These are phyloP conservation scores for Patiria pectinifera DNA, from an alignment of 53 echinoderm and acorn worm genomes.

Conservation along the genomic window DNA sequence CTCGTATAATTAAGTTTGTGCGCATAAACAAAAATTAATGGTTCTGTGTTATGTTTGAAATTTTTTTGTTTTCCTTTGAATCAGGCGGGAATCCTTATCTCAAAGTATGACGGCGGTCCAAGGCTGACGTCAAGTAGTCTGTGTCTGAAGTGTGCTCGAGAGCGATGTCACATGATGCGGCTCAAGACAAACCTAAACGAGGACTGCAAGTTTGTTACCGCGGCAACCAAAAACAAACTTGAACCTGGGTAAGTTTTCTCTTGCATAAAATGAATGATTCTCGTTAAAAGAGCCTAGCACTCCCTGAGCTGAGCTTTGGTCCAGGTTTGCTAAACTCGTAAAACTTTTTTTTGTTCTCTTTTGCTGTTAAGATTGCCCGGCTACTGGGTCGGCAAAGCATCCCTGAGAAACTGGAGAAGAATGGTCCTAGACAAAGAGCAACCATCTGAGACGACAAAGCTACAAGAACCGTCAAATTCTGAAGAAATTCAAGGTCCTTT, in stretches of 20 bases:
- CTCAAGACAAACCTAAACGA: slow-evolving; percentile 75
- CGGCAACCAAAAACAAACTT: slow-evolving; percentile 69
- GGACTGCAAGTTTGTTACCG: slow-evolving; percentile 83
- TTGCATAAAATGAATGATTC: neutral
- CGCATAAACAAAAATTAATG: no score
- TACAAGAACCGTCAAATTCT: neutral
- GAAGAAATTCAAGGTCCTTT: slow-evolving; percentile 11
- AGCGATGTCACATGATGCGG: slow-evolving; percentile 75
- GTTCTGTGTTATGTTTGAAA: no score
- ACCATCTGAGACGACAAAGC: slow-evolving; percentile 1
- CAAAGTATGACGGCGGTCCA: slow-evolving; percentile 82
- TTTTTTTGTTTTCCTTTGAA: neutral
- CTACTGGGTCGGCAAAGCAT: slow-evolving; percentile 91
- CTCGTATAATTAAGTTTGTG: no score
- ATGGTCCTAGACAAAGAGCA: slow-evolving; percentile 69
- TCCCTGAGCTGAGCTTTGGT: no score
- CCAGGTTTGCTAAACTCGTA: no score
- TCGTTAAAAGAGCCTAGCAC: neutral
- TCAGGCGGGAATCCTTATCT: slow-evolving; percentile 78
- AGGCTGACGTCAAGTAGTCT: slow-evolving; percentile 65
- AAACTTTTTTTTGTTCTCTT: neutral
- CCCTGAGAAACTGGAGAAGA: slow-evolving; percentile 87
- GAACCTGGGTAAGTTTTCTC: slow-evolving; percentile 30
- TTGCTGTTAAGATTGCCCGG: slow-evolving; percentile 54
- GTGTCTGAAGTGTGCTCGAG: slow-evolving; percentile 81